Evolutionary conservation across 2,797 vertebrate genomes (phyloP).

Genomic region (Falco rusticolus): DNA sequence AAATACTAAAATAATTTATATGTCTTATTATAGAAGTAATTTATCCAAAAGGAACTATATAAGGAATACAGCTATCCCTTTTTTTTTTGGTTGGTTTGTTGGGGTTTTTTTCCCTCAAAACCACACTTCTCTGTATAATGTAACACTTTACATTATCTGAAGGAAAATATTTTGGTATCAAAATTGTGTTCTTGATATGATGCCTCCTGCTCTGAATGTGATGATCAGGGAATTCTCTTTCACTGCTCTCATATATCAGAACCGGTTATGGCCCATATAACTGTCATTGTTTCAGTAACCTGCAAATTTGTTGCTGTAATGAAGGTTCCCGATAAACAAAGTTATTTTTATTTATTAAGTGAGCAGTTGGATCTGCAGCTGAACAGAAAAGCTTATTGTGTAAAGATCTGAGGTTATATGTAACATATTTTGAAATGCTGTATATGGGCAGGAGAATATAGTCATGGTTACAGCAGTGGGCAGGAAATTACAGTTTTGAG

Average conservation of each 20-base stretch:
- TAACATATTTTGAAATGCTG: conserved; percentile 50
- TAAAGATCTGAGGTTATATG: conserved; percentile 3
- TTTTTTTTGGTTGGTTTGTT: not conserved
- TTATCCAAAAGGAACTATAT: not conserved
- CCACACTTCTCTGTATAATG: not conserved
- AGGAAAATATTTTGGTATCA: conserved; percentile 28
- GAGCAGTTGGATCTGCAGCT: not conserved
- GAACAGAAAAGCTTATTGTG: conserved; percentile 20
- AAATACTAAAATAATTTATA: not conserved
- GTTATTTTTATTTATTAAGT: conserved; percentile 56
- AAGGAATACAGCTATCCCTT: not conserved
- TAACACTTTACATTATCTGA: not conserved
- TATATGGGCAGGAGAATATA: conserved; percentile 48
- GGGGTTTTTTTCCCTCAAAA: not conserved
- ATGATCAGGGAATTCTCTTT: conserved; percentile 32
- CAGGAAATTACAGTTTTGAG: conserved; percentile 65
- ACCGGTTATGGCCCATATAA: conserved; percentile 49
- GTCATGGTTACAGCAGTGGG: conserved; percentile 52
- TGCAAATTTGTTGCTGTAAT: conserved; percentile 43
- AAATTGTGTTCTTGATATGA: conserved; percentile 23
- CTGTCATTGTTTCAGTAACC: conserved; percentile 56
- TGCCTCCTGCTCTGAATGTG: conserved; percentile 18
- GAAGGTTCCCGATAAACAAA: conserved; percentile 36
- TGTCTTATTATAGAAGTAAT: not conserved
- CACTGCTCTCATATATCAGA: conserved; percentile 15